These are phyloP conservation scores for Megalonaias nervosa DNA, from an alignment of 1,140 invertebrate genomes.

Conservation along the genomic window DNA sequence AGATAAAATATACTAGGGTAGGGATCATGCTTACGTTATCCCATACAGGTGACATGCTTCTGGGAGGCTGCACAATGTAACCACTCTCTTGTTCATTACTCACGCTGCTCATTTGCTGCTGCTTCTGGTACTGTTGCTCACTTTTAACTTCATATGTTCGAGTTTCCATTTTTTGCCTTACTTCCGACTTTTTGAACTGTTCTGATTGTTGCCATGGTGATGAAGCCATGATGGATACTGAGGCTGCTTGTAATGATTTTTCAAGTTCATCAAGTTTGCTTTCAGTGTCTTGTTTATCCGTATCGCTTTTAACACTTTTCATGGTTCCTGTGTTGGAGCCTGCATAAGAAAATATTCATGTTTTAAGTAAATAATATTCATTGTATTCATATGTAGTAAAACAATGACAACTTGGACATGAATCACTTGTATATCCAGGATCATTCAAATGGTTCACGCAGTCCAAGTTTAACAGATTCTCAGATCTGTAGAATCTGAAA, in stretches of 20 bases:
- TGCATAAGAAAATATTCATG: neutral
- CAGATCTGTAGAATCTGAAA: too few species aligned
- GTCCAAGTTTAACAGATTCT: too few species aligned
- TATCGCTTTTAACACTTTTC: constrained; percentile 25
- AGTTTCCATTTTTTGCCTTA: constrained; percentile 32
- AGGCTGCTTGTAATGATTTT: constrained; percentile 57
- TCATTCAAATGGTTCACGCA: too few species aligned
- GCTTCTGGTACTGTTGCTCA: constrained; percentile 42
- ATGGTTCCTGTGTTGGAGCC: constrained; percentile 36
- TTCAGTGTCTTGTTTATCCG: constrained; percentile 29
- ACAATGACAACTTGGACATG: too few species aligned
- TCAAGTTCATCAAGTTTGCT: constrained; percentile 60
- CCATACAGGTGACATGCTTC: constrained; percentile 60
- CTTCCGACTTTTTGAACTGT: constrained; percentile 25
- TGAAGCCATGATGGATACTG: constrained; percentile 49
- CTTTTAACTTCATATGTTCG: constrained; percentile 40
- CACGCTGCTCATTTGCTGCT: constrained; percentile 46
- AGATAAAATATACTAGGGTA: neutral
- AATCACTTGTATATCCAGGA: too few species aligned
- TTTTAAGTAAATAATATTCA: too few species aligned
- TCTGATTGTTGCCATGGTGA: constrained; percentile 43
- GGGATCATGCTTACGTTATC: constrained; percentile 47
- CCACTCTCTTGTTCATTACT: constrained; percentile 38
- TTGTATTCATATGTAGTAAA: too few species aligned
- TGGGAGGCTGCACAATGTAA: constrained; percentile 19